Evolutionary conservation across 35 echinoderm and acorn worm species (phyloP).

Genomic region (Amphiura filiformis): DNA sequence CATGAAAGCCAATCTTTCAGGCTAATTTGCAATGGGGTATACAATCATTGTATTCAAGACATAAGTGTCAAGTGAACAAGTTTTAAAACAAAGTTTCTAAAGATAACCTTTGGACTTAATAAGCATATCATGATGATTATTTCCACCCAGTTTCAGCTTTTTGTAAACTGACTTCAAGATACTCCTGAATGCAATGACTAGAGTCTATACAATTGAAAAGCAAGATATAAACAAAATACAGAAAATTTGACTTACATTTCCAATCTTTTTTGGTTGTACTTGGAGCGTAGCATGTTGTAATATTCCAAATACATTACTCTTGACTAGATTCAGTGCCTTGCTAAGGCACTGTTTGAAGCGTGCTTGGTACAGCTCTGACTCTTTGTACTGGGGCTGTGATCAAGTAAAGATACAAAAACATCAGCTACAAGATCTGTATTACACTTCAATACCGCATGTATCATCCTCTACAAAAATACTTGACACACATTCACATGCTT

Average conservation of each 20-base stretch:
- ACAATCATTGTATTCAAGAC: too few relatives aligned
- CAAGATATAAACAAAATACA: too few relatives aligned
- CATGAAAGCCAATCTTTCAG: too few relatives aligned
- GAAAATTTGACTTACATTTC: not conserved
- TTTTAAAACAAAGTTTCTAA: too few relatives aligned
- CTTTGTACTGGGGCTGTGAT: conserved; percentile 85
- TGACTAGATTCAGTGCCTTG: conserved; percentile 82
- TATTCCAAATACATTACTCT: conserved; percentile 70
- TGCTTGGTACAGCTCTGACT: conserved; percentile 80
- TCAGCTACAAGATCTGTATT: not conserved
- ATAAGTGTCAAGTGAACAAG: too few relatives aligned
- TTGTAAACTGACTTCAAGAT: too few relatives aligned
- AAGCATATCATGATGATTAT: too few relatives aligned
- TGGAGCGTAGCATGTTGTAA: conserved; percentile 86
- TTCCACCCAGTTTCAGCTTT: not conserved
- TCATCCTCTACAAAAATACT: not conserved
- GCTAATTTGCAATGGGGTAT: too few relatives aligned
- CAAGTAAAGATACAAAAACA: conserved; percentile 14
- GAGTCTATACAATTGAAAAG: not conserved
- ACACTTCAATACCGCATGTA: not conserved
- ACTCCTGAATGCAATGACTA: not conserved
- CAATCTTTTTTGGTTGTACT: conserved; percentile 73
- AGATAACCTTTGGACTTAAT: too few relatives aligned
- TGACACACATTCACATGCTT: not conserved
- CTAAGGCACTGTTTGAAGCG: conserved; percentile 81